Conservation (phyloP, 1,140 invertebrate genomes). For the Drosophila simulans region DNA sequence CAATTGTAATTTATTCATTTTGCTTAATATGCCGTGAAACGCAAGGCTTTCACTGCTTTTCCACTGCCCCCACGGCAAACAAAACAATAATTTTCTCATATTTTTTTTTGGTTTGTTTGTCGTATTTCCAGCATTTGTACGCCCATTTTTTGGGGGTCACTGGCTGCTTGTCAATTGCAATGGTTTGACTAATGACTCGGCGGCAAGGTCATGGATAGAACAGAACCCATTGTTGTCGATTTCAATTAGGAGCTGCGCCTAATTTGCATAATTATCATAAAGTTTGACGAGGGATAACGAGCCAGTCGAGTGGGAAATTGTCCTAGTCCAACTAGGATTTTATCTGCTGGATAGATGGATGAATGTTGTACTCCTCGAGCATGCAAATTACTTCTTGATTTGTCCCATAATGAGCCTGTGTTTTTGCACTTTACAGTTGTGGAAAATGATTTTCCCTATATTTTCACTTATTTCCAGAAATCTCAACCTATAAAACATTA, state of each 20-base stretch:
- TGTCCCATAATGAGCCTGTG: slow-evolving; percentile 2
- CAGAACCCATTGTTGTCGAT: slow-evolving; percentile 54
- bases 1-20: slow-evolving; percentile 83
- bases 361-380: slow-evolving; percentile 21
- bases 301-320: slow-evolving; percentile 50
- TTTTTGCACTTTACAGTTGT: neutral
- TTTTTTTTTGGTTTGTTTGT: slow-evolving; percentile 21
- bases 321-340: slow-evolving; percentile 27
- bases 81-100: slow-evolving; percentile 72
- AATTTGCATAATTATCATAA: slow-evolving; percentile 79
- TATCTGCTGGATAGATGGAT: slow-evolving; percentile 34
- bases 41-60: slow-evolving; percentile 40
- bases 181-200: slow-evolving; percentile 74
- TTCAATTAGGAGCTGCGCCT: slow-evolving; percentile 74
- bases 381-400: slow-evolving; percentile 34
- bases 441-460: too few relatives aligned
- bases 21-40: slow-evolving; percentile 81
- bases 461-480: too few relatives aligned
- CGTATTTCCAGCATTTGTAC: slow-evolving; percentile 23
- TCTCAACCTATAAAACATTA: too few relatives aligned
- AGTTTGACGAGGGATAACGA: slow-evolving; percentile 72
- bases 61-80: slow-evolving; percentile 39
- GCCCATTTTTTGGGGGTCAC: slow-evolving; percentile 35
- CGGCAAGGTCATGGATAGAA: slow-evolving; percentile 65
- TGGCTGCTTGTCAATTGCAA: slow-evolving; percentile 45